These are phyloP conservation scores for Conops quadrifasciatus DNA, from an alignment of 2,888 invertebrate genomes.

Conservation along the genomic window DNA sequence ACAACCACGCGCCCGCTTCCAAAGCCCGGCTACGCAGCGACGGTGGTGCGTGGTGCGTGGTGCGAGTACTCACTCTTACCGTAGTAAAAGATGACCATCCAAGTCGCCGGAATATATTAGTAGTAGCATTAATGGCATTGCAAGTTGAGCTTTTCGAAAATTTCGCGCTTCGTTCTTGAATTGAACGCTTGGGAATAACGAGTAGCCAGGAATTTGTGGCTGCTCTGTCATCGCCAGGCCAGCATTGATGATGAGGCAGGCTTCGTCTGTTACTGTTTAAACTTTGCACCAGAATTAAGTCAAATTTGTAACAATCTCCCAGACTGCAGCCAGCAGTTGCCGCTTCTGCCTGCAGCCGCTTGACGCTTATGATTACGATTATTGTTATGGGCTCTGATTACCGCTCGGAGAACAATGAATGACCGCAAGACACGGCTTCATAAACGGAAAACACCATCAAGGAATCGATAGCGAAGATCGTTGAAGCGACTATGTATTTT, in stretches of 20 bases:
- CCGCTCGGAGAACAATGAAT: neutral
- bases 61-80: too few species aligned
- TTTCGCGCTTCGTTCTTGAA: too few species aligned
- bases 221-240: neutral
- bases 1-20: neutral
- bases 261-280: neutral
- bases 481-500: too few species aligned
- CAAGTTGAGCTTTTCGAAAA: too few species aligned
- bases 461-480: too few species aligned
- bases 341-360: conserved; percentile 16
- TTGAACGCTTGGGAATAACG: neutral
- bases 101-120: too few species aligned
- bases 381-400: conserved; percentile 45
- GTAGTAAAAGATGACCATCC: too few species aligned
- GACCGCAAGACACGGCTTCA: too few species aligned
- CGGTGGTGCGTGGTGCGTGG: neutral
- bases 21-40: conserved; percentile 6
- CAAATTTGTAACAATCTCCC: conserved; percentile 39
- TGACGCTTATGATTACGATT: conserved; percentile 51
- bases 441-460: too few species aligned
- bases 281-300: conserved; percentile 35
- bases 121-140: too few species aligned
- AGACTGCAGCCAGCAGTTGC: neutral
- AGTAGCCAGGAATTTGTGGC: conserved; percentile 5
- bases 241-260: neutral